Conservation (phyloP, 2,797 vertebrate species). For the Pseudochirops corinnae region DNA sequence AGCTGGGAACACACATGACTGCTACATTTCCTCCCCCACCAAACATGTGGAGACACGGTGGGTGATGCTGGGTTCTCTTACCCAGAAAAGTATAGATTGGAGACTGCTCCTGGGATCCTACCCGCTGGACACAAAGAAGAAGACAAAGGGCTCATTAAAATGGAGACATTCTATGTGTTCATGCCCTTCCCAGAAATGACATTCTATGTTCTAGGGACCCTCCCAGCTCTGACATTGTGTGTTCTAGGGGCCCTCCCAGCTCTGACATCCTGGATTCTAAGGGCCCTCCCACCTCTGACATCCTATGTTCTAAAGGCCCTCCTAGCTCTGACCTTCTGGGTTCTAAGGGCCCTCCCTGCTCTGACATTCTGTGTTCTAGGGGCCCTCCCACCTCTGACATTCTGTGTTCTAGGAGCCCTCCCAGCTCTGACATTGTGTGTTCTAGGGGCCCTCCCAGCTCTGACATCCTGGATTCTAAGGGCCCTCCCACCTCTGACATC, state of each 20-base stretch:
- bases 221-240: background rate
- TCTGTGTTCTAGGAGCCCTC: background rate
- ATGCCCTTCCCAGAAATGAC: background rate
- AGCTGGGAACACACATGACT: background rate
- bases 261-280: background rate
- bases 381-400: background rate
- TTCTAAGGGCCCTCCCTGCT: background rate
- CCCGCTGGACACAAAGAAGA: background rate
- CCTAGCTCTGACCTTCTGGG: background rate
- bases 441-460: background rate
- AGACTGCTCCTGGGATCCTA: background rate
- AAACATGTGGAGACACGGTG: background rate
- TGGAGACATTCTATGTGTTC: background rate
- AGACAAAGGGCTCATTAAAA: background rate
- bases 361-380: background rate
- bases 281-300: background rate
- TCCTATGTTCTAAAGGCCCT: background rate
- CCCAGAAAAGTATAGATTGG: background rate
- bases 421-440: background rate
- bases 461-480: background rate
- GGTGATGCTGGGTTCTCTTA: background rate
- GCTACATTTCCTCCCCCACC: background rate
- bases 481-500: background rate
- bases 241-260: background rate
- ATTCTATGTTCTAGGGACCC: too few species aligned